Evolutionary conservation across 2,113 vertebrate species (phyloP), one percentile per base, ranked within the genome.

Genomic region (Bothrops jararaca): DNA sequence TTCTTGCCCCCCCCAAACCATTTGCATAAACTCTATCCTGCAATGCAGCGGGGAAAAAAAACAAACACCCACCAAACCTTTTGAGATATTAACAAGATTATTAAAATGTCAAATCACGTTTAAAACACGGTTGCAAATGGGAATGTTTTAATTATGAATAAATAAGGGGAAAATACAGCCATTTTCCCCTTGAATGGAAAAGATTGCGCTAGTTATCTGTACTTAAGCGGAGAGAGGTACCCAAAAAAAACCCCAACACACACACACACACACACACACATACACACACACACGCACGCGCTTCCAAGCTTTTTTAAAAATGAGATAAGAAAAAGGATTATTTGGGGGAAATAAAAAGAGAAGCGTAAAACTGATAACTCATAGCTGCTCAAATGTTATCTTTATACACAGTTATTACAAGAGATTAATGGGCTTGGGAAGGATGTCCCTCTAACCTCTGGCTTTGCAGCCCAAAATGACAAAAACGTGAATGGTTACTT

Each of bases 111-210:
- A 85, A 93, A 94, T 96, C 95, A 96, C 94, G 93, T 96, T 95
- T 95, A 95, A 96, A 96, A 96, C 64, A 95, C 95, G 97, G 96
- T 94, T 96, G 95, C 95, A 96, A 96, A 96, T 86, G 54, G 15
- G 15, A 91, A 92, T 86, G 56, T 95, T 96, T 96, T 96, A 97
- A 97, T 96, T 95, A 96, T 87, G 95, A 97, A 97, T 96, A 95
- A 95, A 95, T 95, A 87, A 87, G 45, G 11, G 24, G 22, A 22
- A 26, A 26, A 23, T 5, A 39, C 18, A 48, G 57, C 20, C 22
- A 74, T 57, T 89, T 88, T 11, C 94, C 92, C 94, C 93, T 93
- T 93, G 94, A 93, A 86, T 9, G 53, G 91, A 93, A 60, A 86
- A 60, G 95, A 6, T 91, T 85, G 90, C 85, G 88, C 92, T 94